Percentiles rank a stretch among this genome's conserved stretches.
Evolutionary conservation across 2,797 vertebrate species (phyloP).

Genomic region (Anguilla pacifica): DNA sequence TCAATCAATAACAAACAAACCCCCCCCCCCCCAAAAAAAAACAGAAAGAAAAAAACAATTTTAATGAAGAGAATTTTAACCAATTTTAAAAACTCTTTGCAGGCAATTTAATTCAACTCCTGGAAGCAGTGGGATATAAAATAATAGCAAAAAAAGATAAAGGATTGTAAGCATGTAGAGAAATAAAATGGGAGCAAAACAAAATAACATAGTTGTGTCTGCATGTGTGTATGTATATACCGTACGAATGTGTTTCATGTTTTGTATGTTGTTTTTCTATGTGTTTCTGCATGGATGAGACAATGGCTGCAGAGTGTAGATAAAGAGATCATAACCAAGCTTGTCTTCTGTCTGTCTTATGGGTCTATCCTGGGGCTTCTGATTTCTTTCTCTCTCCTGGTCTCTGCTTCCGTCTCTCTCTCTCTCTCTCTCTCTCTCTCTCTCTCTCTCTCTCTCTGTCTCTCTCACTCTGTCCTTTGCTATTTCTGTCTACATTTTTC

Average conservation of each 20-base stretch:
- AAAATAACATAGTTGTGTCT: not conserved
- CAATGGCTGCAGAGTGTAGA: not conserved
- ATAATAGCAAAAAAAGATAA: not conserved
- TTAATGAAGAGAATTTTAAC: not conserved
- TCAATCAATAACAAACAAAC: not conserved
- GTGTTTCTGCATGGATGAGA: not conserved
- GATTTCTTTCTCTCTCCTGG: not conserved
- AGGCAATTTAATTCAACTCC: not conserved
- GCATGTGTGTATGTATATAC: not conserved
- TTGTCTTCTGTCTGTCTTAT: not conserved
- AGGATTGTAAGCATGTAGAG: not conserved
- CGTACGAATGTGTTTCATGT: not conserved
- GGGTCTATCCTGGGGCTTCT: not conserved
- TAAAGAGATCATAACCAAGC: slow-evolving; percentile 3
- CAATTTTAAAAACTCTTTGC: not conserved
- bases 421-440: no score
- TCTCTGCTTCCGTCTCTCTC: no score
- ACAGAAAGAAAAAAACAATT: not conserved
- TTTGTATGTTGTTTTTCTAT: not conserved
- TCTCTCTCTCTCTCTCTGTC: not conserved
- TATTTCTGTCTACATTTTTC: not conserved
- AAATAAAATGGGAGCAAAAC: not conserved
- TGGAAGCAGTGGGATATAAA: not conserved
- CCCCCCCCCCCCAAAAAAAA: not conserved
- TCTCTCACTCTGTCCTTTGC: not conserved